phyloP scores from a whole-genome alignment of 2,888 invertebrate species.

The Thumatha senex region DNA sequence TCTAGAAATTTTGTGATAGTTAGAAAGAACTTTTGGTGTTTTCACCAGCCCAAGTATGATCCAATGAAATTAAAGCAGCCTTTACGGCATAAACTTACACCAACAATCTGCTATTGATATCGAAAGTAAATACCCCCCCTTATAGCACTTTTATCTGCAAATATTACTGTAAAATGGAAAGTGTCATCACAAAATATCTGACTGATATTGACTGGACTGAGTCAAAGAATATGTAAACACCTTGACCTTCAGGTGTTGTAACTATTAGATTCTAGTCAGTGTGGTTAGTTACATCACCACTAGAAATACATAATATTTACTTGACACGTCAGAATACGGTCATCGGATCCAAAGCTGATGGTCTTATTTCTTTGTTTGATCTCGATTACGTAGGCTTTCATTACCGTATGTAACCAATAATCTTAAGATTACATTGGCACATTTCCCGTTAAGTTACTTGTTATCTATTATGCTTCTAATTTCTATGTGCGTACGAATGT shows the following conservation, averaged over 20 bases:
- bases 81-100: no score
- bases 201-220: not conserved
- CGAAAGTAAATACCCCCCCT: not conserved
- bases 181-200: conserved; percentile 12
- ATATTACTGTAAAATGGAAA: conserved; percentile 14
- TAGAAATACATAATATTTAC: conserved; percentile 47
- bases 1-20: no score
- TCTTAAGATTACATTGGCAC: no score
- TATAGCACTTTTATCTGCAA: not conserved
- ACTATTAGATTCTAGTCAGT: conserved; percentile 33
- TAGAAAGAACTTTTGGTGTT: no score
- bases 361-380: not conserved
- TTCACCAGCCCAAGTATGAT: no score
- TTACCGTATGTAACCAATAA: no score
- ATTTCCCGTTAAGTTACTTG: no score
- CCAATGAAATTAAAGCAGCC: no score
- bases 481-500: no score
- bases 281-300: conserved; percentile 63
- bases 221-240: conserved; percentile 9
- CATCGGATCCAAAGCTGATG: not conserved
- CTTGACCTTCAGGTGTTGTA: conserved; percentile 51
- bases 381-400: no score
- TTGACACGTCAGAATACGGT: conserved; percentile 31
- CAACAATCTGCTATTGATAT: not conserved
- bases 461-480: no score